These are phyloP conservation scores for Octodonta nipae DNA, from an alignment of 2,888 invertebrate species.

Conservation along the genomic window DNA sequence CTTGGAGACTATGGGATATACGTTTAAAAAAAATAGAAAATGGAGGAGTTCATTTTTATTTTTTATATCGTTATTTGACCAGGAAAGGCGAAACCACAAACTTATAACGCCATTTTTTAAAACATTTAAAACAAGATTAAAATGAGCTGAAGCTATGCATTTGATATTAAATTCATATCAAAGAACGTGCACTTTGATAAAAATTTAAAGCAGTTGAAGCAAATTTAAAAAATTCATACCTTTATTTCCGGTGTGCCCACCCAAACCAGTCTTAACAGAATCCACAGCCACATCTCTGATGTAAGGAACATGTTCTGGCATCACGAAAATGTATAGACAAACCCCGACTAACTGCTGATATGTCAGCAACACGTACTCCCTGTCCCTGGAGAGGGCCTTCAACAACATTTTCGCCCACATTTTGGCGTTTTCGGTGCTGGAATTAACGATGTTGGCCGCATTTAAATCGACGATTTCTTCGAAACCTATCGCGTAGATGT, in stretches of 20 bases:
- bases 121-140: too few relatives aligned
- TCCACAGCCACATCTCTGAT: conserved; percentile 89
- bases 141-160: not conserved
- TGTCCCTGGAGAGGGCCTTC: conserved; percentile 72
- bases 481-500: conserved; percentile 95
- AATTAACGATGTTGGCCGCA: conserved; percentile 95
- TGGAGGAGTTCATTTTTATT: too few relatives aligned
- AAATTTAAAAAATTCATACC: conserved; percentile 8
- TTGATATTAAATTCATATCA: not conserved
- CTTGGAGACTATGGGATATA: too few relatives aligned
- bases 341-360: conserved; percentile 95
- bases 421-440: conserved; percentile 82
- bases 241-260: conserved; percentile 70
- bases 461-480: conserved; percentile 98
- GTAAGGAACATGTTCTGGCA: conserved; percentile 75
- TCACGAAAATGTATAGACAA: conserved; percentile 86
- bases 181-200: too few relatives aligned
- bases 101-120: too few relatives aligned
- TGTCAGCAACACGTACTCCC: conserved; percentile 77
- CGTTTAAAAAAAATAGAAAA: too few relatives aligned
- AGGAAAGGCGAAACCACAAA: too few relatives aligned
- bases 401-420: conserved; percentile 92
- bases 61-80: too few relatives aligned
- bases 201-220: too few relatives aligned
- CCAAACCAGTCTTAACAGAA: conserved; percentile 94